A percentile compares a stretch with the other conserved stretches of the same genome.
These are phyloP conservation scores for Hybognathus amarus DNA, from an alignment of 2,797 vertebrate species.

Conservation along the genomic window DNA sequence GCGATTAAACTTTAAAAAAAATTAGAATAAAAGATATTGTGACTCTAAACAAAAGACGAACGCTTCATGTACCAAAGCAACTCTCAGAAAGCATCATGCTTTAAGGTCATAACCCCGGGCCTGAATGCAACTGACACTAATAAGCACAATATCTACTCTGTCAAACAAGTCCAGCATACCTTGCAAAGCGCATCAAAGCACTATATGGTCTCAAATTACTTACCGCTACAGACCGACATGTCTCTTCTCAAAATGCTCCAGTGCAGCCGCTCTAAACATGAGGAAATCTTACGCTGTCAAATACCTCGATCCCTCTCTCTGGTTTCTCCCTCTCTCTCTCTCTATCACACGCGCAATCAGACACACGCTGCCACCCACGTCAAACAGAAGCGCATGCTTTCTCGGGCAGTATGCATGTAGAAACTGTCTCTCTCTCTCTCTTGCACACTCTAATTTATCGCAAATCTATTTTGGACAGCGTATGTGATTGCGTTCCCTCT, in stretches of 20 bases:
- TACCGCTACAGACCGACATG: slow-evolving; percentile 44
- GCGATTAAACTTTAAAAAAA: background rate
- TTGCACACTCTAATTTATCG: slow-evolving; percentile 38
- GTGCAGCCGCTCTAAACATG: slow-evolving; percentile 47
- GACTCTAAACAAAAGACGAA: background rate
- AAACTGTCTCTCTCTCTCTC: slow-evolving; percentile 15
- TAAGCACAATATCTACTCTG: slow-evolving; percentile 25
- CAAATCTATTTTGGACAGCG: slow-evolving; percentile 47
- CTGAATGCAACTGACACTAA: slow-evolving; percentile 30
- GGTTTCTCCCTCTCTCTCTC: slow-evolving; percentile 35
- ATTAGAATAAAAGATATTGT: background rate
- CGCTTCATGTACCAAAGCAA: background rate
- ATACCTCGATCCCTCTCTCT: slow-evolving; percentile 51
- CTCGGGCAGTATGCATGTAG: slow-evolving; percentile 28
- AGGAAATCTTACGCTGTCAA: slow-evolving; percentile 63
- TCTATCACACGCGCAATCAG: slow-evolving; percentile 35
- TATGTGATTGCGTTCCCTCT: slow-evolving; percentile 19
- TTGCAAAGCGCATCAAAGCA: slow-evolving; percentile 1
- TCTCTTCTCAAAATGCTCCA: slow-evolving; percentile 50
- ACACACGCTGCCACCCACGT: slow-evolving; percentile 52
- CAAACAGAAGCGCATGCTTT: slow-evolving; percentile 41
- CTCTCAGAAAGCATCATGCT: background rate
- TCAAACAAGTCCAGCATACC: slow-evolving; percentile 21
- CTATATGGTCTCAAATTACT: slow-evolving; percentile 39
- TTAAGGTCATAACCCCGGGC: slow-evolving; percentile 53